Percentiles rank a stretch among this genome's conserved stretches.
Evolutionary conservation across 2,113 vertebrate species (phyloP).

Genomic region (Sus scrofa): T2T-Sscrofa CM000814.6:10489501-10490000

Average conservation of each 20-base stretch:
- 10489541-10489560: no score
- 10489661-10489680: not conserved
- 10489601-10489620: not conserved
- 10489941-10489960: not conserved
- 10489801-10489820: not conserved
- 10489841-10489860: not conserved
- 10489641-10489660: not conserved
- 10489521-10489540: no score
- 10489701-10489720: not conserved
- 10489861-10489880: not conserved
- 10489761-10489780: not conserved
- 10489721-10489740: not conserved
- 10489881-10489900: not conserved
- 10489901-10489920: not conserved
- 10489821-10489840: not conserved
- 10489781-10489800: no score
- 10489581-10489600: no score
- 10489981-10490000: not conserved
- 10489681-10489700: not conserved
- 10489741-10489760: no score
- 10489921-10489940: not conserved
- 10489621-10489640: not conserved
- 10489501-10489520: no score
- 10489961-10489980: not conserved
- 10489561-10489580: no score